Evolutionary conservation across 2,797 vertebrate species (phyloP).

Genomic region (Heliangelus exortis): DNA sequence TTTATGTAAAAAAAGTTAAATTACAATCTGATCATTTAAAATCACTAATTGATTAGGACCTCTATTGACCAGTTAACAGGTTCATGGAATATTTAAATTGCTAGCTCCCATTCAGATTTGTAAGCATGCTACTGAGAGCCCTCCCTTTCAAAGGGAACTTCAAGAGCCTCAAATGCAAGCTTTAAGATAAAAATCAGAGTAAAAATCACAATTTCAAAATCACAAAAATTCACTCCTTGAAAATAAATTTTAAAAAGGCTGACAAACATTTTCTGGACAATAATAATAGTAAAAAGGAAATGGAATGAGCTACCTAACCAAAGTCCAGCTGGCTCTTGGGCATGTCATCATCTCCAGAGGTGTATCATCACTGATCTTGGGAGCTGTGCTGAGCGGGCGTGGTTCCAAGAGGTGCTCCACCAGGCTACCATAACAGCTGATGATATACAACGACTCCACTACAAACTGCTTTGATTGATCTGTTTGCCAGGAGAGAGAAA

Average conservation of each 20-base stretch:
- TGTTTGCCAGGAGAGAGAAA: conserved; percentile 63
- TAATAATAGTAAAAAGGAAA: not conserved
- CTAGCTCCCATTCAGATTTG: not conserved
- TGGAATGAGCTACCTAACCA: conserved; percentile 85
- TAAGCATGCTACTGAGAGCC: not conserved
- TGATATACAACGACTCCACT: conserved; percentile 92
- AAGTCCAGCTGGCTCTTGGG: conserved; percentile 93
- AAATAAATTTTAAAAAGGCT: too few relatives aligned
- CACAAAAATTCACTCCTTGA: not conserved
- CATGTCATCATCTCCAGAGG: conserved; percentile 93
- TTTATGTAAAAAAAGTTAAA: not conserved
- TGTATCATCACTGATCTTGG: conserved; percentile 96
- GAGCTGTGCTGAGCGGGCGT: conserved; percentile 89
- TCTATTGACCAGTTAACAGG: not conserved
- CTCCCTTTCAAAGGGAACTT: not conserved
- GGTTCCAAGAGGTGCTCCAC: conserved; percentile 96
- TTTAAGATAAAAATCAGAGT: not conserved
- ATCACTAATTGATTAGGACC: not conserved
- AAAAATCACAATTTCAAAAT: not conserved
- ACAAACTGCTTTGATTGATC: conserved; percentile 94
- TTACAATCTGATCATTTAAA: conserved; percentile 16
- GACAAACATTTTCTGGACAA: not conserved
- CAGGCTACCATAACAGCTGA: conserved; percentile 95
- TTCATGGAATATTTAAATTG: not conserved
- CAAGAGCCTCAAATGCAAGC: not conserved